Evolutionary conservation across 2,888 invertebrate genomes (phyloP), one percentile per base, ranked within the genome.

Genomic region (Limnephilus auricula): DNA sequence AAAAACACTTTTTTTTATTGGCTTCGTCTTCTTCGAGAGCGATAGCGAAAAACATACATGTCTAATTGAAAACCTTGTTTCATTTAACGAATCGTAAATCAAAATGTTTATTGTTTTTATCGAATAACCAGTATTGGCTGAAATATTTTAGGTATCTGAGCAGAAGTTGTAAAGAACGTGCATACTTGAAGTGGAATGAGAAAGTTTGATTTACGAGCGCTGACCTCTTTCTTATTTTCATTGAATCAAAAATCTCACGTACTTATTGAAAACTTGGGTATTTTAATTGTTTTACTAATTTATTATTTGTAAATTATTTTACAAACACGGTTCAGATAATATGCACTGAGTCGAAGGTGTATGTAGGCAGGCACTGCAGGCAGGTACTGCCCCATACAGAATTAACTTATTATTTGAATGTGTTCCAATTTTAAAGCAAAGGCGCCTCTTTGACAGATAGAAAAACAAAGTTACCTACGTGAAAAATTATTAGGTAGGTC

Each of bases 131-230:
- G 65, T 65, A 65, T 65, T 65, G 25, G 65, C 65, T 65, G 2
- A 65, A 65, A 65, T 65, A 9, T 65, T 25, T 65, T 9, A 65
- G 65, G 9, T n/a, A 65, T 65, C 65, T 65, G 65, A 65, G n/a
- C 65, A 65, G 65, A 65, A 65, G 65, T 65, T 65, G 65, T 65
- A 65, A 65, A 65, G 40, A 79, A 79, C 89, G 40, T 79, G 79
- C 80, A 80, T 89, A 30, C 80, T 25, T 83, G 31, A 89, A 40
- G 90, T 34, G 65, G 78, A 90, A 87, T 87, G 90, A 90, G 90
- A 90, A 90, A 90, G 90, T 90, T 90, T 88, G 87, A 90, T 90
- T 90, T 87, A 90, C 80, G 82, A 90, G 25, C 88, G 87, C 82
- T 90, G 90, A 88, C 90, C 90, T 79, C 90, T 87, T 90, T 90